Evolutionary conservation across 2,797 vertebrate genomes (phyloP).

Genomic region (Squalus acanthias): DNA sequence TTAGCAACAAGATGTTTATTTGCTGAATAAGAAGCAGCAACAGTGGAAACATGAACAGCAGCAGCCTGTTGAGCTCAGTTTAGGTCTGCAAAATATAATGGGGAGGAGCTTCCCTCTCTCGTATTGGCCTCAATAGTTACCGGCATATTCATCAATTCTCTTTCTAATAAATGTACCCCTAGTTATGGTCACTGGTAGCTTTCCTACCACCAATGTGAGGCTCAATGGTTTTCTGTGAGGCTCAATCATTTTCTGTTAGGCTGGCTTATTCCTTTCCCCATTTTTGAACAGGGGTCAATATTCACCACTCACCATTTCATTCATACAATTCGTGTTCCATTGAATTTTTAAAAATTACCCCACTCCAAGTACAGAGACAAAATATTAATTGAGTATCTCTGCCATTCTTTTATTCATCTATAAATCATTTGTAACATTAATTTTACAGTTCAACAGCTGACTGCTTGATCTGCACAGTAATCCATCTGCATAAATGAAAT

Average conservation of each 20-base stretch:
- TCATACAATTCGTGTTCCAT: neutral
- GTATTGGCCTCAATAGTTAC: neutral
- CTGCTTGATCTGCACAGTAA: constrained; percentile 12
- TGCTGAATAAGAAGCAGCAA: neutral
- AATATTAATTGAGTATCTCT: neutral
- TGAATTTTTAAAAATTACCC: neutral
- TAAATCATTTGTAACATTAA: constrained; percentile 21
- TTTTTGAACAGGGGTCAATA: neutral
- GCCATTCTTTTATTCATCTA: neutral
- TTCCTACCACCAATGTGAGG: neutral
- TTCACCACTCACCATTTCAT: neutral
- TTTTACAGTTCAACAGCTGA: constrained; percentile 8
- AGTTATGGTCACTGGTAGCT: neutral
- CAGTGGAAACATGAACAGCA: neutral
- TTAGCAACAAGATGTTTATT: neutral
- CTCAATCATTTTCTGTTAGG: neutral
- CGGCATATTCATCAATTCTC: neutral
- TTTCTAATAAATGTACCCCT: too few relatives aligned
- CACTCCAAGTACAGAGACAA: neutral
- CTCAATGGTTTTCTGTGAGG: neutral
- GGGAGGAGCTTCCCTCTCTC: neutral
- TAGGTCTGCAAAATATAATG: neutral
- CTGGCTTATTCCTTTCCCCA: neutral
- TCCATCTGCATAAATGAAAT: constrained; percentile 26
- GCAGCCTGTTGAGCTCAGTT: neutral